Percentiles rank a stretch among this genome's conserved stretches.
These are phyloP conservation scores for Heliconius hewitsoni DNA, from an alignment of 1,140 invertebrate genomes.

Conservation along the genomic window DNA sequence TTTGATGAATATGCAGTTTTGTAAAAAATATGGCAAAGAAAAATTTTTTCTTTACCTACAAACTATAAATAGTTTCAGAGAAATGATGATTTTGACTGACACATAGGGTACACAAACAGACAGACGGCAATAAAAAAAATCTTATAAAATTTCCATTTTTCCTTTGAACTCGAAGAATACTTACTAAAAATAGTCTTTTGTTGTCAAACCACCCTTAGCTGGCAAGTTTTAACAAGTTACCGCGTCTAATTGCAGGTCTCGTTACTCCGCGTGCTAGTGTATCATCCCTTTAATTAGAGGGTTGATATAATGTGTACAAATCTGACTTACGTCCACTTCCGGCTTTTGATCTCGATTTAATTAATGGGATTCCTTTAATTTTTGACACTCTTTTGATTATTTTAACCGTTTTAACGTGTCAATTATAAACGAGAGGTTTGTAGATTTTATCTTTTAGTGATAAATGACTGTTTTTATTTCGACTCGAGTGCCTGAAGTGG, in stretches of 20 bases:
- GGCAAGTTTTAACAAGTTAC: constrained; percentile 5
- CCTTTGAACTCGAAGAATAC: constrained; percentile 1
- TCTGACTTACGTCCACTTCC: neutral
- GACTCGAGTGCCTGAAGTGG: too few species aligned
- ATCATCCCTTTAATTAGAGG: neutral
- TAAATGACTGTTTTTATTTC: neutral
- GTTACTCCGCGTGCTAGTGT: constrained; percentile 18
- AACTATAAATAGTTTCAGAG: neutral
- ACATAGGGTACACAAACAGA: neutral
- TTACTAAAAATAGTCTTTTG: constrained; percentile 26
- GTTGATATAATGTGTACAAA: neutral
- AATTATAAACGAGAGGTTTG: neutral
- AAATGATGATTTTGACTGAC: constrained; percentile 6
- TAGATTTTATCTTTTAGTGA: neutral
- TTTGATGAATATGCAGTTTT: too few species aligned
- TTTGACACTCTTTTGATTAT: neutral
- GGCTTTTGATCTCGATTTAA: neutral
- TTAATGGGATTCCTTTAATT: neutral
- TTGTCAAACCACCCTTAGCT: constrained; percentile 23
- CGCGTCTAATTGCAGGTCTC: constrained; percentile 36
- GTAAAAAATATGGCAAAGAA: too few species aligned
- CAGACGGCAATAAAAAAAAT: neutral
- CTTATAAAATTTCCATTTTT: constrained; percentile 9
- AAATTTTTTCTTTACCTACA: too few species aligned
- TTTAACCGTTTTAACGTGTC: neutral